These are phyloP conservation scores for Pterocles gutturalis DNA, from an alignment of 2,113 vertebrate genomes.

Conservation along the genomic window DNA sequence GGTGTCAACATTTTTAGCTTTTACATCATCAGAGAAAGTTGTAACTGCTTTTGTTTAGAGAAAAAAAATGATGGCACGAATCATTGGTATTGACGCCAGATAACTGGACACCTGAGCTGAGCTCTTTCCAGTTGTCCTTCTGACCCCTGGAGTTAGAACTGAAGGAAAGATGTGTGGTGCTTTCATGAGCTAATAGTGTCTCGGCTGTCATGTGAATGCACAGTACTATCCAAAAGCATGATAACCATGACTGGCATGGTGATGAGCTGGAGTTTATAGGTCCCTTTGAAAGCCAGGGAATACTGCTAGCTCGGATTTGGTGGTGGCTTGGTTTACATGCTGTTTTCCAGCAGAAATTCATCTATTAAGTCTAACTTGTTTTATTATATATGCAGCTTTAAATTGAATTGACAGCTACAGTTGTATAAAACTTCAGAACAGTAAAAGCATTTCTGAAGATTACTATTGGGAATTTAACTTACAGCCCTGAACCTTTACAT, in stretches of 20 bases:
- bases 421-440: background rate
- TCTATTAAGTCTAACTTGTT: background rate
- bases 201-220: rapidly evolving
- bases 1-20: background rate
- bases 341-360: background rate
- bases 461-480: background rate
- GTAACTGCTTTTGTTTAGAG: background rate
- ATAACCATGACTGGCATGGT: background rate
- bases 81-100: background rate
- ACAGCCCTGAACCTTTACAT: background rate
- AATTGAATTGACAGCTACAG: background rate
- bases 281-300: background rate
- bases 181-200: background rate
- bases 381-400: background rate
- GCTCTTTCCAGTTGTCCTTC: background rate
- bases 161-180: background rate
- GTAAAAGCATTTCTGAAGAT: background rate
- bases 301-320: background rate
- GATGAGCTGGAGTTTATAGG: background rate
- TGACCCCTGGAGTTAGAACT: background rate
- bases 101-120: background rate
- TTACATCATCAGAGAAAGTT: background rate
- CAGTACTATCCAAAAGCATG: background rate
- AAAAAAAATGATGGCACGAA: background rate
- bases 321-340: background rate